These are phyloP conservation scores for Alca torda DNA, from an alignment of 2,797 vertebrate species.

Conservation along the genomic window DNA sequence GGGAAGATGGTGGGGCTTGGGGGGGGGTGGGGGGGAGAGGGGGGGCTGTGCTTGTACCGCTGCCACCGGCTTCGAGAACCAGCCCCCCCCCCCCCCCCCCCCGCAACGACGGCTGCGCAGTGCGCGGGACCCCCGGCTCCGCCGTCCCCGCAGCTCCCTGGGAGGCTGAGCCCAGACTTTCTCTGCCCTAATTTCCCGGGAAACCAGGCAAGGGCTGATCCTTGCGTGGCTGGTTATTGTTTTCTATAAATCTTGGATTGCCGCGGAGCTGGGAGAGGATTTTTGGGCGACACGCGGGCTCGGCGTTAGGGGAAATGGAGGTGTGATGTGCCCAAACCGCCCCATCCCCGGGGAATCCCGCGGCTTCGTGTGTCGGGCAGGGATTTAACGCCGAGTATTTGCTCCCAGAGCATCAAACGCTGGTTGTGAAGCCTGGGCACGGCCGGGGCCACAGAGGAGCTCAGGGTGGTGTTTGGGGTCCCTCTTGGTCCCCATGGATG, in stretches of 20 bases:
- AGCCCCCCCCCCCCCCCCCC: background rate
- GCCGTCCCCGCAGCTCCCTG: accelerated
- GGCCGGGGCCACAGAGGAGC: accelerated
- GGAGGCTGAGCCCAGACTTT: background rate
- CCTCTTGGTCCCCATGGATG: accelerated
- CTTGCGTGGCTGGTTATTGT: accelerated
- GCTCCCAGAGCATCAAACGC: accelerated
- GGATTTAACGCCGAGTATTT: accelerated
- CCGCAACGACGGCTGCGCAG: accelerated
- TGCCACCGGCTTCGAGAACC: accelerated
- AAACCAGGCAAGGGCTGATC: background rate
- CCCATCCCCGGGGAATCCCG: accelerated
- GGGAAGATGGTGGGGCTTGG: background rate
- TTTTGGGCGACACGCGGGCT: accelerated
- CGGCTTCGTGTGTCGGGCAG: accelerated
- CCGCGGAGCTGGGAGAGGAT: accelerated
- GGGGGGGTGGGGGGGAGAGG: background rate
- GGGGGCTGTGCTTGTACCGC: background rate
- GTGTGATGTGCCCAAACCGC: accelerated
- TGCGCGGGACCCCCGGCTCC: background rate
- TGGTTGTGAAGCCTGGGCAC: accelerated
- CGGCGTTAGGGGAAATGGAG: accelerated
- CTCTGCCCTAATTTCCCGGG: conserved; percentile 4
- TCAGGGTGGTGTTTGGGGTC: background rate
- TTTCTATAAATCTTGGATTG: background rate